Conservation (phyloP, 2,113 vertebrate genomes). For the Zosterops lateralis region DNA sequence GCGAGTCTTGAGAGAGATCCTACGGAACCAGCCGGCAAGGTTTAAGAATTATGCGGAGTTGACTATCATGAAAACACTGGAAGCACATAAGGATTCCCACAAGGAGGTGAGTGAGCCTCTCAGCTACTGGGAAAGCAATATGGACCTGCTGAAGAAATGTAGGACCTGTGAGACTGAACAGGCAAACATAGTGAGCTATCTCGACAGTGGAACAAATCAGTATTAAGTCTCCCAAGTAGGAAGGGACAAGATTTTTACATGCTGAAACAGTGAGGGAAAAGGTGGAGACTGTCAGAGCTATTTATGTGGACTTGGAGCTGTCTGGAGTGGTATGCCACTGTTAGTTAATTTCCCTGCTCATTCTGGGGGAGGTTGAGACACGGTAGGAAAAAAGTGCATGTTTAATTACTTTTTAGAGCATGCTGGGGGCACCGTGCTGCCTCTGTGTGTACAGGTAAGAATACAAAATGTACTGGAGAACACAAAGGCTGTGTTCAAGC, state of each 20-base stretch:
- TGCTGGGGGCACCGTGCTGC: neutral
- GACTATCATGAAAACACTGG: conserved; percentile 99
- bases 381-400: neutral
- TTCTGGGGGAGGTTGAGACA: neutral
- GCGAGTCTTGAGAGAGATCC: conserved; percentile 92
- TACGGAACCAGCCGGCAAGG: conserved; percentile 93
- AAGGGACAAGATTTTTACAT: neutral
- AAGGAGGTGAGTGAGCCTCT: conserved; percentile 85
- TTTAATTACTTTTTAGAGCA: neutral
- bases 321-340: neutral
- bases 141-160: neutral
- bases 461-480: neutral
- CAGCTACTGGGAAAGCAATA: neutral
- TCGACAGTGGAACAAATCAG: neutral
- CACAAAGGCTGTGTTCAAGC: neutral
- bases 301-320: neutral
- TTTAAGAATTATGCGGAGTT: conserved; percentile 98
- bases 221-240: neutral
- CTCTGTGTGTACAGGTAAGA: neutral
- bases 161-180: neutral
- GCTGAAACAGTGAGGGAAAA: neutral
- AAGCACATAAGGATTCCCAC: conserved; percentile 97
- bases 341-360: neutral
- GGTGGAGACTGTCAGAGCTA: neutral
- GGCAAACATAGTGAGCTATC: neutral